phyloP scores from a whole-genome alignment of 2,113 vertebrate species.

The Nothobranchius furzeri region DNA sequence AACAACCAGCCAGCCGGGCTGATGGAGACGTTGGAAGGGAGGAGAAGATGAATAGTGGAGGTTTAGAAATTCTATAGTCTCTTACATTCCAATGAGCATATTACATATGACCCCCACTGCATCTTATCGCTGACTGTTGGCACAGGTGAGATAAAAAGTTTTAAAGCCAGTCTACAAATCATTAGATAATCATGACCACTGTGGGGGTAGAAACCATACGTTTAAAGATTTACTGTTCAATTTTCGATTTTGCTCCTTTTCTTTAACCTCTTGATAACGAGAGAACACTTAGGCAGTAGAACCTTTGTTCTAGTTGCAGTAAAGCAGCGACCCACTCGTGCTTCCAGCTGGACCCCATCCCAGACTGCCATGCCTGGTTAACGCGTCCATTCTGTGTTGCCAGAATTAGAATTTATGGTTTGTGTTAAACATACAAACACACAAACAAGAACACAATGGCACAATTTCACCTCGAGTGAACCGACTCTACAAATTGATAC shows the following conservation, averaged over 20 bases:
- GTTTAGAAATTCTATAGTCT: constrained; percentile 60
- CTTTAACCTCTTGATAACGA: constrained; percentile 42
- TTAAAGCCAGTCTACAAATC: constrained; percentile 70
- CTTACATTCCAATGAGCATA: constrained; percentile 66
- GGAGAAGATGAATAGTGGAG: constrained; percentile 56
- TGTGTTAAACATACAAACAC: constrained; percentile 74
- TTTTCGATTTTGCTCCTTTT: constrained; percentile 4
- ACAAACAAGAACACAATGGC: constrained; percentile 67
- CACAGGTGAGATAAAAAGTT: constrained; percentile 66
- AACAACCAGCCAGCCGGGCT: constrained; percentile 42
- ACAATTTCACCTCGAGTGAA: constrained; percentile 58
- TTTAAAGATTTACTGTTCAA: constrained; percentile 47
- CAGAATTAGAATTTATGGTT: constrained; percentile 76
- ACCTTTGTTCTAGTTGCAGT: constrained; percentile 58
- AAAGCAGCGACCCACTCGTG: constrained; percentile 60
- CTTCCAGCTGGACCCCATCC: constrained; percentile 78
- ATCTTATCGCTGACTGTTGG: constrained; percentile 67
- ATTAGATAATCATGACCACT: constrained; percentile 59
- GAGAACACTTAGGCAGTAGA: constrained; percentile 64
- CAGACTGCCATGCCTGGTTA: constrained; percentile 77
- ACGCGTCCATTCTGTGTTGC: constrained; percentile 70
- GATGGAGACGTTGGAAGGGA: constrained; percentile 42
- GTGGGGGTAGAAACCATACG: constrained; percentile 46
- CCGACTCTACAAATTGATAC: constrained; percentile 33
- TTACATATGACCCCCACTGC: constrained; percentile 11